These are phyloP conservation scores for Aricia artaxerxes DNA, from an alignment of 2,888 invertebrate genomes.

Conservation along the genomic window DNA sequence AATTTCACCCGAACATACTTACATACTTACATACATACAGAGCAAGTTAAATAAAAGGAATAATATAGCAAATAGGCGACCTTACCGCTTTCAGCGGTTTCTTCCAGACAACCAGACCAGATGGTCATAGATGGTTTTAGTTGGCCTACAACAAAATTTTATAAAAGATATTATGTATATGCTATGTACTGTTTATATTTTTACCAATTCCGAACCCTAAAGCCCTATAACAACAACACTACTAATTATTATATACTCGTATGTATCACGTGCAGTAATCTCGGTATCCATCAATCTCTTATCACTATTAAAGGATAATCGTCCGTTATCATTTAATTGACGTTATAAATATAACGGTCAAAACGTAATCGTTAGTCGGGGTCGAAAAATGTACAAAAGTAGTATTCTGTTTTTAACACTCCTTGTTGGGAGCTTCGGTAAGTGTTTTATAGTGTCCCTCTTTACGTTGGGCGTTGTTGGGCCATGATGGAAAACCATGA, in stretches of 20 bases:
- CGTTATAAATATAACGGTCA: conserved; percentile 20
- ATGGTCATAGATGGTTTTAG: too few relatives aligned
- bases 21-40: too few relatives aligned
- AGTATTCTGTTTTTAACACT: conserved; percentile 49
- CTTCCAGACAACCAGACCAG: too few relatives aligned
- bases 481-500: too few relatives aligned
- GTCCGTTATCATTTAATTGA: neutral
- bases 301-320: conserved; percentile 1
- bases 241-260: neutral
- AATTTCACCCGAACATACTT: too few relatives aligned
- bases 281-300: neutral
- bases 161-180: too few relatives aligned
- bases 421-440: conserved; percentile 55
- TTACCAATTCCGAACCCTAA: neutral
- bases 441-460: conserved; percentile 36
- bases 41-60: too few relatives aligned
- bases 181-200: too few relatives aligned
- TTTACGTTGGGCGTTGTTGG: too few relatives aligned
- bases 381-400: conserved; percentile 43
- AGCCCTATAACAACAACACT: neutral
- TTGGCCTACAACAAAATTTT: too few relatives aligned
- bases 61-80: too few relatives aligned
- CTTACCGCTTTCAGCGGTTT: too few relatives aligned
- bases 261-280: neutral
- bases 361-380: neutral